Base-by-base conservation (phyloP, 1,140 invertebrate species). In the Hydropsyche tenuis region DNA sequence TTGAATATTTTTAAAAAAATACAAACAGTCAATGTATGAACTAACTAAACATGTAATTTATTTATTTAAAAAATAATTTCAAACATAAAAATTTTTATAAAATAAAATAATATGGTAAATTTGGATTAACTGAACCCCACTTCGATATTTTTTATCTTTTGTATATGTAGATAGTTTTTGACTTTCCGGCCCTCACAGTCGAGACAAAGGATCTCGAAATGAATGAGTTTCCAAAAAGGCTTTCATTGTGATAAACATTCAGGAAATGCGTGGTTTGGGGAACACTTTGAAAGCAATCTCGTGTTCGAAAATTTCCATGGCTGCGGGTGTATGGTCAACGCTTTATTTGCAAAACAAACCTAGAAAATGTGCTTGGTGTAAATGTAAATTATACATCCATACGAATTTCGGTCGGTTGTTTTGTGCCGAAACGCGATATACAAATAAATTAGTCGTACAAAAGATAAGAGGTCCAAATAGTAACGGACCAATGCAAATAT, bases 261-360 rank as follows among this genome's bases (percentile, higher is more conserved):
- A 9, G 9, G 30, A 37, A 37, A 9, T 37, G 30, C 30, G 30
- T 4, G 30, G 3, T 4, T 37, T 1, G 16, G 23, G 43, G 22
- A 11, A 23, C 45, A 25, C 45, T 68, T 68, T 68, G 65, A 68
- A 68, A 68, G 65, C 65, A 68, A 68, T 68, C 45, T 46, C 45
- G 22, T 68, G 65, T 68, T 68, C 37, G 45, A 68, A 68, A 68
- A 48, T 68, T 68, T 46, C 43, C 65, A 16, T 27, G 4, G 6
- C 14, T 2, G n/a, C 20, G n/a, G n/a, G n/a, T n/a, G 9, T 16
- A 65, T 20, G 37, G 63, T 65, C 63, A 65, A 45, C 16, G 14
- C 42, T 65, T 42, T 65, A 23, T 65, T 43, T 65, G 16, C 63
- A 22, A 65, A 65, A 65, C 30, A 45, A 45, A 42, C 63, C 5